A percentile compares a stretch with the other conserved stretches of the same genome.
Evolutionary conservation across 2,888 invertebrate genomes (phyloP).

Genomic region (Antheraea assamensis): DNA sequence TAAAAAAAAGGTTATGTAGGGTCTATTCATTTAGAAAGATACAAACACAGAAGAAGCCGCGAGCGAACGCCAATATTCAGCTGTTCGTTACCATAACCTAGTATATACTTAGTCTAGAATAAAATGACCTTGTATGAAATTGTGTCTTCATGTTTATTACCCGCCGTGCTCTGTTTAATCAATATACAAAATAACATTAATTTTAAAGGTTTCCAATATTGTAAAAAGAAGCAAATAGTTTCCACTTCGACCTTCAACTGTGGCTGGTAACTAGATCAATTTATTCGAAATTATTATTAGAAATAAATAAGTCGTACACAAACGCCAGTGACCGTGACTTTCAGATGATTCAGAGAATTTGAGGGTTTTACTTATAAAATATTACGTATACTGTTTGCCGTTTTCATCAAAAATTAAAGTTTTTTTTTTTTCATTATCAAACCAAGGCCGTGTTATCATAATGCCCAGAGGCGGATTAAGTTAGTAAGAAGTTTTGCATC

Average conservation of each 20-base stretch:
- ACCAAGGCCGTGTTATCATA: neutral
- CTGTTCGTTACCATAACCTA: too few relatives aligned
- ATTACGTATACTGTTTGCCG: neutral
- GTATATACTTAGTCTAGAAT: too few relatives aligned
- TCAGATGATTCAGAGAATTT: slow-evolving; percentile 41
- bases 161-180: too few relatives aligned
- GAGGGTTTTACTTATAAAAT: slow-evolving; percentile 9
- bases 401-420: neutral
- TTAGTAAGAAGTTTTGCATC: too few relatives aligned
- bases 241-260: neutral
- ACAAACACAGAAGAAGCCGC: too few relatives aligned
- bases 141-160: too few relatives aligned
- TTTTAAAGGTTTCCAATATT: neutral
- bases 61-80: too few relatives aligned
- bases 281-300: neutral
- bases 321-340: slow-evolving; percentile 57
- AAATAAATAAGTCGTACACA: slow-evolving; percentile 40
- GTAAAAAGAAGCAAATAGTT: neutral
- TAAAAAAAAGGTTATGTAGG: too few relatives aligned
- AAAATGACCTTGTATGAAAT: too few relatives aligned
- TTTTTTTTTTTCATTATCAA: neutral
- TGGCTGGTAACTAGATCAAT: neutral
- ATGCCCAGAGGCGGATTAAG: neutral
- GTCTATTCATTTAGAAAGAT: too few relatives aligned
- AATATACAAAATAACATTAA: neutral